A percentile compares a stretch with the other conserved stretches of the same genome.
Evolutionary conservation across 2,113 vertebrate genomes (phyloP).

Genomic region (Ahaetulla prasina): DNA sequence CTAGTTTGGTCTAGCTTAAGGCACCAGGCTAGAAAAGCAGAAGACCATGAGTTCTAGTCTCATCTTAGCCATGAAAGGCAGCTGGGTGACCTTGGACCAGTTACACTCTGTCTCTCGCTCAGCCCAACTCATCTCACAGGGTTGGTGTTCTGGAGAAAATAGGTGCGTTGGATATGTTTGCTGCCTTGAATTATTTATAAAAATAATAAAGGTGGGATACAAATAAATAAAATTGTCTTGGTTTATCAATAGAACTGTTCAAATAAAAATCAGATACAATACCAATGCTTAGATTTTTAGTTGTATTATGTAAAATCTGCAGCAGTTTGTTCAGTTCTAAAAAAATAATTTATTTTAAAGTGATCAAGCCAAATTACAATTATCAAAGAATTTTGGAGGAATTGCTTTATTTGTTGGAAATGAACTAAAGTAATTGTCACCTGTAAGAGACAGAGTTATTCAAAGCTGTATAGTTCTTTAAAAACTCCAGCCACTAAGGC

Average conservation of each 20-base stretch:
- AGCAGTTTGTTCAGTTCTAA: not conserved
- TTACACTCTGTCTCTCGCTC: not conserved
- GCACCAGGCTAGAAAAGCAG: not conserved
- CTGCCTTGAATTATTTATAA: not conserved
- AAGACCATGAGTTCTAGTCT: not conserved
- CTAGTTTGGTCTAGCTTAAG: not conserved
- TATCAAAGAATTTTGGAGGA: constrained; percentile 25
- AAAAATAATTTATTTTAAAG: not conserved
- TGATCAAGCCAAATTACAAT: constrained; percentile 44
- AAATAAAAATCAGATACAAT: constrained; percentile 11
- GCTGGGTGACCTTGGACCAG: not conserved
- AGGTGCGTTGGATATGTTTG: not conserved
- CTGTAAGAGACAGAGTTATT: constrained; percentile 63
- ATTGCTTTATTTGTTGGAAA: constrained; percentile 53
- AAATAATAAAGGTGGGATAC: not conserved
- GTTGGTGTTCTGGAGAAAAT: not conserved
- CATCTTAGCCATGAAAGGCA: not conserved
- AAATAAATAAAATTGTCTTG: not conserved
- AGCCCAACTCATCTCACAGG: not conserved
- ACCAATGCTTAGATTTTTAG: constrained; percentile 6
- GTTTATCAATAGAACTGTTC: not conserved
- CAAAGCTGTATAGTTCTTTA: constrained; percentile 66
- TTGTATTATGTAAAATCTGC: constrained; percentile 40
- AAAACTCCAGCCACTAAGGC: constrained; percentile 84
- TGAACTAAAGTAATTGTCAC: constrained; percentile 54